A percentile compares a stretch with the other conserved stretches of the same genome.
Conservation (phyloP, 2,113 vertebrate species). For the Bettongia penicillata region DNA sequence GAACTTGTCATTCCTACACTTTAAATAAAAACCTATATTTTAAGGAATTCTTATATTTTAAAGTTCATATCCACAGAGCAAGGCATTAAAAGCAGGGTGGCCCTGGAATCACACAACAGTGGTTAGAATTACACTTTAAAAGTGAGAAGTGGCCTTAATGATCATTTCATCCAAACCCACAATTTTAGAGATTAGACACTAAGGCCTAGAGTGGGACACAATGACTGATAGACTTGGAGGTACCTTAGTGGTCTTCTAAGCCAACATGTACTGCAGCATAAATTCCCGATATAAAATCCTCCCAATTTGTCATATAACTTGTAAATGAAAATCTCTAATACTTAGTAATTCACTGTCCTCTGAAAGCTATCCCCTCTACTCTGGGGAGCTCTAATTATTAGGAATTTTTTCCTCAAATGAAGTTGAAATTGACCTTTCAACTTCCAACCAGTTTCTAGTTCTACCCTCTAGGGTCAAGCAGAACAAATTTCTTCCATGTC, state of each 20-base stretch:
- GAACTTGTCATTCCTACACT: background rate
- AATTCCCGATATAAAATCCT: background rate
- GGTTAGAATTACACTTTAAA: background rate
- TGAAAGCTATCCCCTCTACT: background rate
- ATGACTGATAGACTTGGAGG: background rate
- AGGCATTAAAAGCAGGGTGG: background rate
- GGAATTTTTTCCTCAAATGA: background rate
- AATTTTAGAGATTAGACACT: background rate
- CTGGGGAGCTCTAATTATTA: background rate
- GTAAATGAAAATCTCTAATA: background rate
- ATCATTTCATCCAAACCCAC: background rate
- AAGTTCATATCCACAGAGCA: background rate
- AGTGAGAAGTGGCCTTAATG: background rate
- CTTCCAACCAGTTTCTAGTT: background rate
- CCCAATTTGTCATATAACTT: background rate
- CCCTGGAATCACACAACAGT: background rate
- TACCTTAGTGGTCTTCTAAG: background rate
- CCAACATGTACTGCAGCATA: background rate
- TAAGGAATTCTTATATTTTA: background rate
- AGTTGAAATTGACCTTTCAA: no score
- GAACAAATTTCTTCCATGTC: background rate
- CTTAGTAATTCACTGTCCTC: background rate
- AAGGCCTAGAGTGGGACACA: background rate
- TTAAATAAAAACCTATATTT: background rate
- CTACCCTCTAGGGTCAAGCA: background rate